phyloP scores from a whole-genome alignment of 2,797 vertebrate genomes.

The Parauchenoglanis punctatus region DNA sequence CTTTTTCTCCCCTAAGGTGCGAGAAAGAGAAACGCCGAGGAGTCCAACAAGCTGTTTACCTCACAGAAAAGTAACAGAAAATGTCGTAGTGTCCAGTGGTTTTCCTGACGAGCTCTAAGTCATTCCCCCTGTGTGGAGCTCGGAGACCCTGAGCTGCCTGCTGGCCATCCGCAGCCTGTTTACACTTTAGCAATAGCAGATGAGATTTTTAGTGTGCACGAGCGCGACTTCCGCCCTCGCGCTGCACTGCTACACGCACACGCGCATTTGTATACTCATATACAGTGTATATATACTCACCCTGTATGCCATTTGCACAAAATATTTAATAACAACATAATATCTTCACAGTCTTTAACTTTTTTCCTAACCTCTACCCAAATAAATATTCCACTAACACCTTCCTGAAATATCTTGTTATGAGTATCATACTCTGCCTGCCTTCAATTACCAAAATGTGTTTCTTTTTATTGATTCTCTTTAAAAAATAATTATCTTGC shows the following conservation, averaged over 20 bases:
- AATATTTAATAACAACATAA: too few relatives aligned
- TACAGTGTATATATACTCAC: neutral
- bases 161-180: neutral
- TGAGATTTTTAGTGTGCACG: neutral
- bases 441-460: too few relatives aligned
- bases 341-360: too few relatives aligned
- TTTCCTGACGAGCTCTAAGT: neutral
- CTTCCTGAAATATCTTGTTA: too few relatives aligned
- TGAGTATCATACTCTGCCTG: too few relatives aligned
- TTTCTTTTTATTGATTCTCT: too few relatives aligned
- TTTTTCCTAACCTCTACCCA: too few relatives aligned
- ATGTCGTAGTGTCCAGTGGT: neutral
- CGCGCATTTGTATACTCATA: neutral
- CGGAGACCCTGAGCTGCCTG: neutral
- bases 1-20: neutral
- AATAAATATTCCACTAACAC: too few relatives aligned
- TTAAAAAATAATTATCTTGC: too few relatives aligned
- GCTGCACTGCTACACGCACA: too few relatives aligned
- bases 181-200: neutral
- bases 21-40: neutral
- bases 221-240: conserved; percentile 25
- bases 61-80: neutral
- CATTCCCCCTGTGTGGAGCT: neutral
- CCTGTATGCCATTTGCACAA: neutral
- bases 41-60: neutral